Conservation (phyloP, 2,888 invertebrate species). For the Cybosia mesomella region DNA sequence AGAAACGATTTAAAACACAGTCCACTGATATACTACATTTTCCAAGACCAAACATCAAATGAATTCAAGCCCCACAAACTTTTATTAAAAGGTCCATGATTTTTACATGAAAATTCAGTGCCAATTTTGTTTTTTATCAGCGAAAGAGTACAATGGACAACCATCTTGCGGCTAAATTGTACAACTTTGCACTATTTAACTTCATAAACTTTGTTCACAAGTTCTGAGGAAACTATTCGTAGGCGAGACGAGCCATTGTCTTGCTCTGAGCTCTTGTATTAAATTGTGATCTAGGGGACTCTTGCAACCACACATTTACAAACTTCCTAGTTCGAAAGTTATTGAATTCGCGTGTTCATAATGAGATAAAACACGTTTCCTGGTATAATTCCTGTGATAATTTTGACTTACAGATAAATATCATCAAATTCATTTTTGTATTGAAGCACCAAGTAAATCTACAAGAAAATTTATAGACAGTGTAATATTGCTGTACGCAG, state of each 20-base stretch:
- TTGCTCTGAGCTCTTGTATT: slow-evolving; percentile 54
- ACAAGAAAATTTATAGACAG: slow-evolving; percentile 2
- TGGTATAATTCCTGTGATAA: neutral
- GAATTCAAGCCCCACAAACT: slow-evolving; percentile 43
- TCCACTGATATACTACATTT: slow-evolving; percentile 33
- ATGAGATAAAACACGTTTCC: slow-evolving; percentile 1
- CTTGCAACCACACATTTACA: slow-evolving; percentile 44
- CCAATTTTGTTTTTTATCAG: slow-evolving; percentile 61
- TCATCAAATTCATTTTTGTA: neutral
- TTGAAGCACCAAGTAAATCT: neutral
- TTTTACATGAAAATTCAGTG: slow-evolving; percentile 59
- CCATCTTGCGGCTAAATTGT: slow-evolving; percentile 72
- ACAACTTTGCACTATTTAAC: slow-evolving; percentile 78
- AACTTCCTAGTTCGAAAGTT: slow-evolving; percentile 54
- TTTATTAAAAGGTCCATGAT: slow-evolving; percentile 54
- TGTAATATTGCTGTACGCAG: slow-evolving; percentile 4
- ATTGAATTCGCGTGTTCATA: slow-evolving; percentile 39
- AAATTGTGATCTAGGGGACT: slow-evolving; percentile 51
- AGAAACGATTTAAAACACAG: slow-evolving; percentile 29
- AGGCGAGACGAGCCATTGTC: slow-evolving; percentile 62
- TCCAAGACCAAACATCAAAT: slow-evolving; percentile 30
- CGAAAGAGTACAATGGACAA: slow-evolving; percentile 60
- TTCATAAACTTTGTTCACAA: slow-evolving; percentile 64
- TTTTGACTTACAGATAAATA: neutral
- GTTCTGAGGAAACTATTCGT: slow-evolving; percentile 63